Conservation (phyloP, 2,113 vertebrate species). For the Solenodon paradoxus region DNA sequence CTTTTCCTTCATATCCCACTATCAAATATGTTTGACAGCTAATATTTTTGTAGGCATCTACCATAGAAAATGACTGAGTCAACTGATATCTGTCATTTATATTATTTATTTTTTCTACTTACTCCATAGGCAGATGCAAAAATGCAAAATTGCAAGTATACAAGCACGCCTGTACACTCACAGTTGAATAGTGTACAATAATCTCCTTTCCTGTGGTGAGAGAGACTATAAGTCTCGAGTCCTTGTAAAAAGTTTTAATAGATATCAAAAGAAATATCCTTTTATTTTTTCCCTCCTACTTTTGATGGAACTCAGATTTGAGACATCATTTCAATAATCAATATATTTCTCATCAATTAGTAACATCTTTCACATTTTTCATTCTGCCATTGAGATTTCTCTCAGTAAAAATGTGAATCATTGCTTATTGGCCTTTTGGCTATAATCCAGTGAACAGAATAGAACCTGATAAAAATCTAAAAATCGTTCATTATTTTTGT, state of each 20-base stretch:
- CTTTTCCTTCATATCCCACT: neutral
- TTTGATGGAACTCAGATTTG: slow-evolving; percentile 29
- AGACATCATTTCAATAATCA: neutral
- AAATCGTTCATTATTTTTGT: neutral
- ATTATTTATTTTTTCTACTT: neutral
- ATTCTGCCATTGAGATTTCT: neutral
- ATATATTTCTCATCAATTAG: neutral
- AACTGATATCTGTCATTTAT: too few species aligned
- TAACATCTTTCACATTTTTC: neutral
- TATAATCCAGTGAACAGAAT: too few species aligned
- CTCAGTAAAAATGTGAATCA: neutral
- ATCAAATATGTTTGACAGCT: neutral
- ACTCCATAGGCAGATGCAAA: neutral
- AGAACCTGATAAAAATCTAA: neutral
- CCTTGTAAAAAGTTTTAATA: neutral
- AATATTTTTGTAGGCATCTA: neutral
- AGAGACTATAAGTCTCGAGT: neutral
- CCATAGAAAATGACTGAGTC: neutral
- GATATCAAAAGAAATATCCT: neutral
- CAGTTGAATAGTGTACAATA: neutral
- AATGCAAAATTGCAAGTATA: too few species aligned
- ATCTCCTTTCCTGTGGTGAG: neutral
- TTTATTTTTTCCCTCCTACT: neutral
- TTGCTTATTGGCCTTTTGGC: too few species aligned
- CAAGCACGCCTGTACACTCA: rapidly evolving